Evolutionary conservation across 2,113 vertebrate genomes (phyloP), one percentile per base, ranked within the genome.

Genomic region (Pholis gunnellus): DNA sequence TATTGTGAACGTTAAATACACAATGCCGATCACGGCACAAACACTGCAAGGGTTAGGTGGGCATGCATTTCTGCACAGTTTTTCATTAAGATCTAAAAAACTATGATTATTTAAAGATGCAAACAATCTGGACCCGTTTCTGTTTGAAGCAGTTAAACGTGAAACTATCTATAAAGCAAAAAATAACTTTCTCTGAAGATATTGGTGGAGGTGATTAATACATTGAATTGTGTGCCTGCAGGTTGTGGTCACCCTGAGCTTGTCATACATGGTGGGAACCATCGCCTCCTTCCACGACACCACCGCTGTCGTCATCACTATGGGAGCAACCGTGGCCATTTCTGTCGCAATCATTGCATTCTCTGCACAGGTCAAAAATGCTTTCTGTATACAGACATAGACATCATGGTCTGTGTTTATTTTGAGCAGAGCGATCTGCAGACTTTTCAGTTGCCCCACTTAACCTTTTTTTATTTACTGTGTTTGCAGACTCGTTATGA

Each of bases 261-360:
- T 96, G 27, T 95, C 95, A 0, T 96, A 93, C 90, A 87, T 95
- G 94, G 92, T 91, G 27, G 95, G 94, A 34, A 92, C 93, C 14
- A 54, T 94, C 2, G 95, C 95, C 70, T 95, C 95, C 27, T 94
- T 81, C 84, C 92, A 95, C 50, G 6, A 93, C 87, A 95, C 95
- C 50, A 46, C 54, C 0, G 82, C 91, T 27, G 95, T 96, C 6
- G 10, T 94, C 73, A 88, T 95, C 29, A 92, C 94, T 1, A 94
- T 96, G 93, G 94, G 86, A 40, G 46, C 46, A 6, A 96, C 95
- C 2, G 20, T 95, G 63, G 87, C 59, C 31, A 86, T 95, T 65
- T 85, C 92, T 17, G 25, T 95, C 2, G 79, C 83, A 14, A 93
- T 96, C 81, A 93, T 96, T 15, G 56, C 86, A 13, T 96, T 93